These are phyloP conservation scores for Pseudomyrmex concolor DNA, from an alignment of 1,140 invertebrate species.

Conservation along the genomic window DNA sequence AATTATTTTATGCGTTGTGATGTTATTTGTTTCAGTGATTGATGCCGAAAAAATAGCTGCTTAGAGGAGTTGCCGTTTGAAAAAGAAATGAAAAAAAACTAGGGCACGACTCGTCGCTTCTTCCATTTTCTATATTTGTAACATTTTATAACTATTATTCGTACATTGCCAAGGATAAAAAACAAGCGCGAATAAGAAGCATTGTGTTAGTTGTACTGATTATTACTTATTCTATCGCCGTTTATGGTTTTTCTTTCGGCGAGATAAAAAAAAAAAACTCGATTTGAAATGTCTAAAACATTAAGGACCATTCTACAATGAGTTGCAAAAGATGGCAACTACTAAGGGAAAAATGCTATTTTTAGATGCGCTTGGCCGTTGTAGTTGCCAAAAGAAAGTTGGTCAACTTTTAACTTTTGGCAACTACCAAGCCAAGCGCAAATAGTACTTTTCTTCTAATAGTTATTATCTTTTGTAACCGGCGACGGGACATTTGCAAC, in stretches of 20 bases:
- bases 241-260: slow-evolving; percentile 62
- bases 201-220: slow-evolving; percentile 73
- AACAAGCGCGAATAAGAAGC: slow-evolving; percentile 65
- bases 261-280: slow-evolving; percentile 34
- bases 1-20: no score
- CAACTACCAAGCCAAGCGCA: no score
- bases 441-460: no score
- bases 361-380: no score
- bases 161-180: slow-evolving; percentile 77
- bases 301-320: no score
- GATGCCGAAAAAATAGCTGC: slow-evolving; percentile 77
- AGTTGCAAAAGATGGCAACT: no score
- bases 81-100: slow-evolving; percentile 63
- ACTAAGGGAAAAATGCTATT: no score
- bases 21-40: slow-evolving; percentile 77
- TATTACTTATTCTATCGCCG: slow-evolving; percentile 71
- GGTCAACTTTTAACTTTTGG: no score
- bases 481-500: no score
- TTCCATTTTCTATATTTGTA: slow-evolving; percentile 81
- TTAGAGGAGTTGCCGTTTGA: slow-evolving; percentile 61
- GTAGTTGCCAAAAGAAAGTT: no score
- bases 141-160: slow-evolving; percentile 80
- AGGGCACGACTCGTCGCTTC: slow-evolving; percentile 75
- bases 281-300: no score
- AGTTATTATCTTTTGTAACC: no score